Percentiles rank a stretch among this genome's conserved stretches.
These are phyloP conservation scores for Emydocephalus ijimae DNA, from an alignment of 2,113 vertebrate genomes.

Conservation along the genomic window DNA sequence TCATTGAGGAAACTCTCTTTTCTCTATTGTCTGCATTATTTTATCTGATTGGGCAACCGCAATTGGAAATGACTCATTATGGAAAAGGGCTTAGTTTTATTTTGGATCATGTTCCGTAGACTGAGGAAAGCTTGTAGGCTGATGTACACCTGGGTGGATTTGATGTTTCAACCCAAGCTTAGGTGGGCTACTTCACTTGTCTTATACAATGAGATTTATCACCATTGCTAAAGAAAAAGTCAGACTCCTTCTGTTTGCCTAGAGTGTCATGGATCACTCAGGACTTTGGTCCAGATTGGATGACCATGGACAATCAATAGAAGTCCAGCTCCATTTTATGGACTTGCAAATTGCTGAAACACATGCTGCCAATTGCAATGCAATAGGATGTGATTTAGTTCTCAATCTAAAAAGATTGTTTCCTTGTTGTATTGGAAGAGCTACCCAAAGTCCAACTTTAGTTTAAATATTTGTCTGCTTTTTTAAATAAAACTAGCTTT, in stretches of 20 bases:
- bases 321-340: not conserved
- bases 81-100: not conserved
- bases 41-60: not conserved
- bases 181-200: not conserved
- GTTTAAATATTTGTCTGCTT: not conserved
- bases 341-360: not conserved
- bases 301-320: not conserved
- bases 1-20: not conserved
- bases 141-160: not conserved
- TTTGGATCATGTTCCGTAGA: not conserved
- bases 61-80: not conserved
- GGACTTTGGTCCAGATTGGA: not conserved
- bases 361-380: not conserved
- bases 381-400: not conserved
- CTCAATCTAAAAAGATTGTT: not conserved
- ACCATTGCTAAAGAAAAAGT: not conserved
- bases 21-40: not conserved
- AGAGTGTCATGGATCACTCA: not conserved
- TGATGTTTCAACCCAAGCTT: not conserved
- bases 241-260: not conserved
- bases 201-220: not conserved
- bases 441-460: not conserved
- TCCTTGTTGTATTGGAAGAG: not conserved
- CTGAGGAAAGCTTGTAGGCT: not conserved
- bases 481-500: not conserved